Evolutionary conservation across 2,888 invertebrate genomes (phyloP), one percentile per base, ranked within the genome.

Genomic region (Nasonia oneida): DNA sequence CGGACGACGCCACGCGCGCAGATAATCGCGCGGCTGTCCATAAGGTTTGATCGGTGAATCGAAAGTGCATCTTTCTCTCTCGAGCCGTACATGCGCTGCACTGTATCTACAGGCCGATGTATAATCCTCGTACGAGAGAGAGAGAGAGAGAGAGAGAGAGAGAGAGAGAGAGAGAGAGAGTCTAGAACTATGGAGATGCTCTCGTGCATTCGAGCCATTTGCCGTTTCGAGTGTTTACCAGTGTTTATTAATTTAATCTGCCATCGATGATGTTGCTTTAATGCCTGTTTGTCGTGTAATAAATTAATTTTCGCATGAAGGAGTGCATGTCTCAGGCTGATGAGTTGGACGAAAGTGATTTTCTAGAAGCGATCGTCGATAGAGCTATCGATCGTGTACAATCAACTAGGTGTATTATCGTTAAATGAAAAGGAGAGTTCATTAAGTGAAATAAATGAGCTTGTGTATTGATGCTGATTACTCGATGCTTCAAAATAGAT

Each of bases 11-110:
- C 53, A 53, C 70, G 39, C 29, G 67, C 37, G 67, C 67, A 33
- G 67, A 70, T 29, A 29, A 67, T 15, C 14, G 37, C 15, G 33
- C 15, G 14, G 70, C 29, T 37, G 42, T 14, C 12, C 6, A 39
- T 47, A 42, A 70, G 73, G 12, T 73, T 42, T 18, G 78, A 78
- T 23, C 23, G 47, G 10, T 2, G 67, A 67, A 67, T 79, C 61
- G 73, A 74, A 81, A 81, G 73, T 73, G 71, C 81, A 61, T 73
- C 74, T n/a, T 23, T 39, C 23, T 42, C 23, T 42, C 12, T 23
- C 0, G 42, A 12, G 29, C 15, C 15, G 29, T 70, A 33, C 23
- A 12, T 8, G 10, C 18, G 15, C 6, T 64, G 64, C n/a, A 12
- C 2, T 67, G 12, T 67, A 29, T 18, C 6, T 29, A 67, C 33